phyloP scores from a whole-genome alignment of 37 sponge, comb jelly and placozoan genomes.

The Theonella swinhoei region DNA sequence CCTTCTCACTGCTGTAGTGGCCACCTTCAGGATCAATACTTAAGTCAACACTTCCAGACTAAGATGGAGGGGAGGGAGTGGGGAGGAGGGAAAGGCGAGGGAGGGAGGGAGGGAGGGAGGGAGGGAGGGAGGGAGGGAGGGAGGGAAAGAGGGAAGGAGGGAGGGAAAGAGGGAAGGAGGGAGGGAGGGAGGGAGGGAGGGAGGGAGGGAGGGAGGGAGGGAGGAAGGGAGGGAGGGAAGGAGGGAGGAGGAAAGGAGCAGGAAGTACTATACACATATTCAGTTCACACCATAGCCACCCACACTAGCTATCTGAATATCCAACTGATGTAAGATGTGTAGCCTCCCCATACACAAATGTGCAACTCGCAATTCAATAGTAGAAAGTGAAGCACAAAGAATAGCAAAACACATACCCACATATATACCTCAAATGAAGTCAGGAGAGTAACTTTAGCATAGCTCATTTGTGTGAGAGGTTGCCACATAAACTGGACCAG shows the following conservation, averaged over 20 bases:
- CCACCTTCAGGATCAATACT: conserved; percentile 26
- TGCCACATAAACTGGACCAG: conserved; percentile 62
- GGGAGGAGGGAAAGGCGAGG: background rate
- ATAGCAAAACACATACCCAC: too few relatives aligned
- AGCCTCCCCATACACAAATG: too few relatives aligned
- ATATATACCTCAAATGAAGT: conserved; percentile 53
- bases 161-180: conserved; percentile 1
- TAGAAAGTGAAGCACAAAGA: too few relatives aligned
- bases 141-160: too few relatives aligned
- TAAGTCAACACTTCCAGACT: conserved; percentile 46
- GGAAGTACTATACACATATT: too few relatives aligned
- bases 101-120: background rate
- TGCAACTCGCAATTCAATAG: too few relatives aligned
- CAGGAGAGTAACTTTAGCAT: conserved; percentile 53
- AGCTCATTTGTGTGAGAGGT: conserved; percentile 34
- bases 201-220: background rate
- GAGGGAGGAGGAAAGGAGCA: too few relatives aligned
- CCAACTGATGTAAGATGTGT: too few relatives aligned
- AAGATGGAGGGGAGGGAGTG: background rate
- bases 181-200: conserved; percentile 10
- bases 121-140: background rate
- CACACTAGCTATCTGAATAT: too few relatives aligned
- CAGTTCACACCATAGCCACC: too few relatives aligned
- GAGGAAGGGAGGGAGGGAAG: too few relatives aligned
- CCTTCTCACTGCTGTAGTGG: conserved; percentile 33